Evolutionary conservation across 2,888 invertebrate genomes (phyloP).

Genomic region (Callosobruchus maculatus): DNA sequence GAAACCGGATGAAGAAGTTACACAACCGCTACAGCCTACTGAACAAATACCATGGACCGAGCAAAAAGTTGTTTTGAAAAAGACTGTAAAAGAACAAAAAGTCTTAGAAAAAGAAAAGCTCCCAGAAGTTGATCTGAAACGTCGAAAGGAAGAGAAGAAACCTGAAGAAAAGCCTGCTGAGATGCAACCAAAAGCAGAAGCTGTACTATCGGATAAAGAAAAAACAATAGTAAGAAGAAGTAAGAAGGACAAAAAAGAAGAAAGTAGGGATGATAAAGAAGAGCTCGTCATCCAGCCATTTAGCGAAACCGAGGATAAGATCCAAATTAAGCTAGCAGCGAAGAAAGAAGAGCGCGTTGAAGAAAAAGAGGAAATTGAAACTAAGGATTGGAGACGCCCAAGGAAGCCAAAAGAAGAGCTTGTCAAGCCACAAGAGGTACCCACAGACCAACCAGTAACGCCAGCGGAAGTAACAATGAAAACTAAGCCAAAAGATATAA

Average conservation of each 20-base stretch:
- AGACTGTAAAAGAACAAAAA: slow-evolving; percentile 42
- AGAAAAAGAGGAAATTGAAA: not conserved
- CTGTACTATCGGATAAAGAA: slow-evolving; percentile 62
- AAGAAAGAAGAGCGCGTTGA: not conserved
- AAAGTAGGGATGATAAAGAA: slow-evolving; percentile 53
- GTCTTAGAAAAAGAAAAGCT: slow-evolving; percentile 36
- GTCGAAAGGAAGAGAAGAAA: not conserved
- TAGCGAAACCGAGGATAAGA: slow-evolving; percentile 24
- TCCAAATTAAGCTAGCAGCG: slow-evolving; percentile 24
- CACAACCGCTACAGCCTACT: slow-evolving; percentile 26
- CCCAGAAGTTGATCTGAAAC: slow-evolving; percentile 28
- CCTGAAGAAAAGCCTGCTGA: slow-evolving; percentile 31
- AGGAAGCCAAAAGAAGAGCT: slow-evolving; percentile 7
- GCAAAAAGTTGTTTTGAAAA: slow-evolving; percentile 56
- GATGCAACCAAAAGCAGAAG: slow-evolving; percentile 44
- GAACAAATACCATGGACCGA: slow-evolving; percentile 57
- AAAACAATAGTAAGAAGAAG: slow-evolving; percentile 52
- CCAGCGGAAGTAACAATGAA: slow-evolving; percentile 18
- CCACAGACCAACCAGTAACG: not conserved
- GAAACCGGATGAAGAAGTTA: slow-evolving; percentile 11
- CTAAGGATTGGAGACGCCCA: slow-evolving; percentile 1
- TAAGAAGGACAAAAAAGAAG: slow-evolving; percentile 55
- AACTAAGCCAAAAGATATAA: slow-evolving; percentile 6
- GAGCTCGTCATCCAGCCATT: slow-evolving; percentile 48
- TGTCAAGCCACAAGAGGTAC: slow-evolving; percentile 13